phyloP scores from a whole-genome alignment of 1,140 invertebrate species.

The Orchestia grillus region DNA sequence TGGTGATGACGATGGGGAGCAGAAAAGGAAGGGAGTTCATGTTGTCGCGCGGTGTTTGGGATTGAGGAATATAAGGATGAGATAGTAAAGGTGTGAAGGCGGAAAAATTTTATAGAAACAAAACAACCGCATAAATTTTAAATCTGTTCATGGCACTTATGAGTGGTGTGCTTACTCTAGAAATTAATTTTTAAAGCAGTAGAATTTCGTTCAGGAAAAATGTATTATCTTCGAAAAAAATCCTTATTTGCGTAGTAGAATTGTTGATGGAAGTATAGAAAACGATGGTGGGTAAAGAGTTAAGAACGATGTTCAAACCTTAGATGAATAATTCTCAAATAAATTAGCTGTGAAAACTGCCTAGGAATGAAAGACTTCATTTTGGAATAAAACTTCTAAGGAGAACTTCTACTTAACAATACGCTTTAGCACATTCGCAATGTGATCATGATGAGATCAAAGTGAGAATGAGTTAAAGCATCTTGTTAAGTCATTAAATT shows the following conservation, averaged over 20 bases:
- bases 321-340: neutral
- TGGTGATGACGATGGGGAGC: neutral
- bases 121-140: neutral
- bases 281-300: neutral
- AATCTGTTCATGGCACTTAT: neutral
- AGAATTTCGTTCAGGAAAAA: neutral
- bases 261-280: neutral
- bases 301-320: neutral
- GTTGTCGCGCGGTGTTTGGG: neutral
- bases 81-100: neutral
- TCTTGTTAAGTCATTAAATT: too few relatives aligned
- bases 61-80: neutral
- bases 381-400: too few relatives aligned
- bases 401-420: too few relatives aligned
- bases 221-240: neutral
- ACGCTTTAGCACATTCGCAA: too few relatives aligned
- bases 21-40: neutral
- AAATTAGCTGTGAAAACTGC: too few relatives aligned
- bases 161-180: neutral
- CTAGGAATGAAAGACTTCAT: too few relatives aligned
- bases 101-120: neutral
- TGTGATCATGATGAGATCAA: too few relatives aligned
- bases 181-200: neutral
- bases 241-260: neutral
- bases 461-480: too few relatives aligned